Evolutionary conservation across 2,888 invertebrate genomes (phyloP).

Genomic region (Zele albiditarsus): DNA sequence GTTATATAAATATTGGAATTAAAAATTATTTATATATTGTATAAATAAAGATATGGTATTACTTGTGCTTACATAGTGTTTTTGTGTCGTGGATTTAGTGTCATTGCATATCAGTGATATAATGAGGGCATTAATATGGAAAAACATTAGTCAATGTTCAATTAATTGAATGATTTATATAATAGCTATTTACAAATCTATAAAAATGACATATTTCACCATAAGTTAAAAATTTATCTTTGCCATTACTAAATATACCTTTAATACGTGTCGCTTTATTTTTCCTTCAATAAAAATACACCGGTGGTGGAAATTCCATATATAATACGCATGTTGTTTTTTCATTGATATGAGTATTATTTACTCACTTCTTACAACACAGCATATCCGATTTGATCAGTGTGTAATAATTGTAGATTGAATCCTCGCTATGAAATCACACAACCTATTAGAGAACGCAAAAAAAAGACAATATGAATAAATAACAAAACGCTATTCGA

Average conservation of each 20-base stretch:
- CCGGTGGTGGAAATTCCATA: background rate
- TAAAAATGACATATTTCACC: too few species aligned
- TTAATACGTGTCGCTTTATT: background rate
- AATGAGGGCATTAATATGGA: too few species aligned
- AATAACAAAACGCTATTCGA: constrained; percentile 48
- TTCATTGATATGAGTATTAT: too few species aligned
- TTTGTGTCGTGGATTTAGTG: too few species aligned
- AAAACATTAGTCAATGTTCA: too few species aligned
- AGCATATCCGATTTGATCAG: constrained; percentile 51
- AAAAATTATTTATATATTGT: too few species aligned
- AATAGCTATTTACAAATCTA: too few species aligned
- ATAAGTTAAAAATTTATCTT: background rate
- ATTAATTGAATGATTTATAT: too few species aligned
- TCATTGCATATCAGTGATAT: too few species aligned
- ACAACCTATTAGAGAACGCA: constrained; percentile 60
- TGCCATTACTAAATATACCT: background rate
- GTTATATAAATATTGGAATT: too few species aligned
- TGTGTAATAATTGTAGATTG: constrained; percentile 65
- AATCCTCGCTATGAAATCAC: constrained; percentile 60
- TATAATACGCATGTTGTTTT: background rate
- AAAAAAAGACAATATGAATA: constrained; percentile 60
- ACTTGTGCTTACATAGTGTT: too few species aligned
- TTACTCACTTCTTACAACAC: background rate
- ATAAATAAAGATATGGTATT: too few species aligned
- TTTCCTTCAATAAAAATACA: background rate